These are phyloP conservation scores for Drosophila subobscura DNA, from an alignment of 1,140 invertebrate species.

Conservation along the genomic window DNA sequence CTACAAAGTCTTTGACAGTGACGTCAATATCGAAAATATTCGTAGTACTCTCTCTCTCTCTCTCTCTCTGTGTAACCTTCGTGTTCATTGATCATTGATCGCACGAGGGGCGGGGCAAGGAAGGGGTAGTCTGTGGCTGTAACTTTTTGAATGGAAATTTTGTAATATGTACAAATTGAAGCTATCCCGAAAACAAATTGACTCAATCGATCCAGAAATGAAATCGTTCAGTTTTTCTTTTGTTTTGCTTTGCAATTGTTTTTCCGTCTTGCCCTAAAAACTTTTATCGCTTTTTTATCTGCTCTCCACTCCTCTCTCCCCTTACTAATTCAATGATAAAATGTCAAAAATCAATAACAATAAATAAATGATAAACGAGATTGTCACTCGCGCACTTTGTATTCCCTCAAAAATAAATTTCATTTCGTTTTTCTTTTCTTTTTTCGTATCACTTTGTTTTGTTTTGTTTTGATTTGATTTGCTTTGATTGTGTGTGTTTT, in stretches of 20 bases:
- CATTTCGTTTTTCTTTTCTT: constrained; percentile 13
- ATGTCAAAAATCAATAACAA: constrained; percentile 82
- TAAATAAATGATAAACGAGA: constrained; percentile 80
- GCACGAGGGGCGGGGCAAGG: constrained; percentile 3
- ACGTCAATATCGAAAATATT: constrained; percentile 69
- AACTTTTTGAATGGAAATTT: constrained; percentile 30
- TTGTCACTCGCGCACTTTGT: constrained; percentile 69
- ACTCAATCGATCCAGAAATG: constrained; percentile 29
- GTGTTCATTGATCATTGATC: constrained; percentile 21
- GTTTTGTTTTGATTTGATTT: constrained; percentile 36
- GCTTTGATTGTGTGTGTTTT: constrained; percentile 24
- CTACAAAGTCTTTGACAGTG: constrained; percentile 57
- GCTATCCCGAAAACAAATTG: constrained; percentile 21
- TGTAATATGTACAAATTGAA: constrained; percentile 41
- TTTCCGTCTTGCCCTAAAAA: constrained; percentile 14
- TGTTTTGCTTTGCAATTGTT: constrained; percentile 39
- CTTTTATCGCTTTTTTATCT: constrained; percentile 23
- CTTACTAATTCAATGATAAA: constrained; percentile 79
- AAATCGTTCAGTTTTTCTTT: constrained; percentile 15
- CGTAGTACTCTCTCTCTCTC: not conserved
- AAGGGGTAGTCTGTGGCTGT: constrained; percentile 21
- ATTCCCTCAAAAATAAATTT: constrained; percentile 51
- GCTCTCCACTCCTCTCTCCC: constrained; percentile 8
- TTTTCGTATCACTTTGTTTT: not conserved
- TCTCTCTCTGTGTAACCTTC: constrained; percentile 34